Conservation (phyloP, 2,888 invertebrate species). For the Macroteleia sp. region DNA sequence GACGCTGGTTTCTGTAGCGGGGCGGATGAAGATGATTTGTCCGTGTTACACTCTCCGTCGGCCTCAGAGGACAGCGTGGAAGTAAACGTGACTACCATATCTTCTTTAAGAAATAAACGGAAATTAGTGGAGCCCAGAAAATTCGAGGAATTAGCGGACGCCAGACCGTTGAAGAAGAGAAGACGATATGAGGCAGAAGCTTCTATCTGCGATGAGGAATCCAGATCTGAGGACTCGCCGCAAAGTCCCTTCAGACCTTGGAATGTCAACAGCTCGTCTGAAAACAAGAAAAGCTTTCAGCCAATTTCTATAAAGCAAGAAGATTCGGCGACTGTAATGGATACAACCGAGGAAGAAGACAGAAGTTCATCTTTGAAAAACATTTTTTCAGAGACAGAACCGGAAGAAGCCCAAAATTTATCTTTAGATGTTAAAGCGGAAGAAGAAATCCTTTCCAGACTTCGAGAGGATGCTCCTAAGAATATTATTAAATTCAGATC, state of each 20-base stretch:
- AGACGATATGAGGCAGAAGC: conserved; percentile 74
- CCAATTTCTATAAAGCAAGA: conserved; percentile 30
- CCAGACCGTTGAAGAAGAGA: conserved; percentile 89
- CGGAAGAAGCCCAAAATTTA: conserved; percentile 44
- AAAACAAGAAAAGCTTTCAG: conserved; percentile 48
- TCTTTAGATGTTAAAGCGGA: conserved; percentile 47
- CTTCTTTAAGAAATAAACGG: conserved; percentile 86
- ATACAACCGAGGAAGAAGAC: conserved; percentile 53
- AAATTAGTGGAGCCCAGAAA: conserved; percentile 89
- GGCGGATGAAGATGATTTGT: conserved; percentile 87
- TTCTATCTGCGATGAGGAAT: conserved; percentile 80
- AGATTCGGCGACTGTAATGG: not conserved
- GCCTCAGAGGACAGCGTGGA: conserved; percentile 88
- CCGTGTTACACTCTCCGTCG: conserved; percentile 86
- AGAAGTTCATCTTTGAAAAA: not conserved
- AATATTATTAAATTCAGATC: conserved; percentile 48
- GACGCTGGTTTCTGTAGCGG: conserved; percentile 91
- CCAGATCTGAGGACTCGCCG: conserved; percentile 73
- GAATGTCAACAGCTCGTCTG: conserved; percentile 83
- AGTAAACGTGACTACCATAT: conserved; percentile 86
- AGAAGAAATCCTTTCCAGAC: conserved; percentile 70
- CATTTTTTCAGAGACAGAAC: conserved; percentile 25
- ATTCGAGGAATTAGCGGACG: conserved; percentile 83
- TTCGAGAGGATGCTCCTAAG: conserved; percentile 58
- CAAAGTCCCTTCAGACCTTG: conserved; percentile 88